These are phyloP conservation scores for Poicephalus gulielmi DNA, from an alignment of 2,113 vertebrate species.

Conservation along the genomic window DNA sequence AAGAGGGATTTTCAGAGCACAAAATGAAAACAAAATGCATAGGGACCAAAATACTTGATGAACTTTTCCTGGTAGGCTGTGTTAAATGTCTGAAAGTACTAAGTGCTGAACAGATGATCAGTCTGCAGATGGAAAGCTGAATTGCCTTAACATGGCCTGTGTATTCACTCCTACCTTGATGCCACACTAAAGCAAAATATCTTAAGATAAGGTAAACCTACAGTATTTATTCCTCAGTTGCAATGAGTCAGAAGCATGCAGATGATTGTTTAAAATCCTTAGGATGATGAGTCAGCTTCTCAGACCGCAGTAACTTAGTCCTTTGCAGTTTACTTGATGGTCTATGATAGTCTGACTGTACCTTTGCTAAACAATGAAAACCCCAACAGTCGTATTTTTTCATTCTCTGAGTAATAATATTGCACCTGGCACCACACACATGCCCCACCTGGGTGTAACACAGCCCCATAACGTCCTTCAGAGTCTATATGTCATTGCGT, in stretches of 20 bases:
- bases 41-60: background rate
- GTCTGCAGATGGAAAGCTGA: background rate
- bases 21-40: conserved; percentile 50
- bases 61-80: background rate
- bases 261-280: conserved; percentile 8
- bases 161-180: background rate
- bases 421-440: background rate
- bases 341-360: background rate
- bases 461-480: background rate
- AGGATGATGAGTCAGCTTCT: background rate
- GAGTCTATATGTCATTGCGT: background rate
- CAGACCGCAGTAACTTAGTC: background rate
- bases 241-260: background rate
- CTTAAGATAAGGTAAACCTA: background rate
- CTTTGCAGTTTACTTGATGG: background rate
- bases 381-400: background rate
- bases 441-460: background rate
- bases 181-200: background rate
- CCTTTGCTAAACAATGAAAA: background rate
- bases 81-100: background rate
- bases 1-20: conserved; percentile 36
- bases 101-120: background rate
- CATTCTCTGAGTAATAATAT: background rate
- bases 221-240: background rate
- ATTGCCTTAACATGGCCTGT: background rate